These are phyloP conservation scores for Elegia similella DNA, from an alignment of 2,888 invertebrate genomes.

Conservation along the genomic window DNA sequence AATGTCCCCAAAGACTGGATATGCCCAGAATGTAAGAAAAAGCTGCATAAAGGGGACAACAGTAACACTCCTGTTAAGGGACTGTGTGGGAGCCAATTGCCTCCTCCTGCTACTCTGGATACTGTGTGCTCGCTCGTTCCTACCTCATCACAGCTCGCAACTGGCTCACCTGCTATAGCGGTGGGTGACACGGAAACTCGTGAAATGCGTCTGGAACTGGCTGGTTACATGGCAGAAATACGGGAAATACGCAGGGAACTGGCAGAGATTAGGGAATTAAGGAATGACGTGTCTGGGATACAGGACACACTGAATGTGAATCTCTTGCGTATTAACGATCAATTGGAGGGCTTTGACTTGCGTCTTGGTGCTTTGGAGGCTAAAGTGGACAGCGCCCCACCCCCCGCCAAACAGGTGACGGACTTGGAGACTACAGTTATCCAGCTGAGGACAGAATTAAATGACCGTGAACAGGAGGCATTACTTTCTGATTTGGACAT, in stretches of 20 bases:
- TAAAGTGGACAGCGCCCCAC: background rate
- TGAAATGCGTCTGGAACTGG: background rate
- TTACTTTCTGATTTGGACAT: background rate
- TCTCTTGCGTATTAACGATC: background rate
- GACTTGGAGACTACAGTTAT: background rate
- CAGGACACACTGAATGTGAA: background rate
- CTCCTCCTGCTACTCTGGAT: conserved; percentile 27
- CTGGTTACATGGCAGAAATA: background rate
- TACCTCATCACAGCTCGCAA: background rate
- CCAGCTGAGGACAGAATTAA: background rate
- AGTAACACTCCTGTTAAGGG: background rate
- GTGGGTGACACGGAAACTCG: background rate
- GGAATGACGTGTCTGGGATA: background rate
- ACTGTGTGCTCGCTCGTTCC: background rate
- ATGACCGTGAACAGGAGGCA: background rate
- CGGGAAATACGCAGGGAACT: background rate
- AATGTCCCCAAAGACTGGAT: background rate
- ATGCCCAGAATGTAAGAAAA: background rate
- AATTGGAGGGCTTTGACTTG: background rate
- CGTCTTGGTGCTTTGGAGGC: background rate
- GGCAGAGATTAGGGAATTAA: background rate
- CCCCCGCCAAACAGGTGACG: background rate
- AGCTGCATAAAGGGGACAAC: background rate
- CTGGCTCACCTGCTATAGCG: background rate
- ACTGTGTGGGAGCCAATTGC: background rate